phyloP scores from a whole-genome alignment of 23 tunicate species.

The Trididemnum nubilum region DNA sequence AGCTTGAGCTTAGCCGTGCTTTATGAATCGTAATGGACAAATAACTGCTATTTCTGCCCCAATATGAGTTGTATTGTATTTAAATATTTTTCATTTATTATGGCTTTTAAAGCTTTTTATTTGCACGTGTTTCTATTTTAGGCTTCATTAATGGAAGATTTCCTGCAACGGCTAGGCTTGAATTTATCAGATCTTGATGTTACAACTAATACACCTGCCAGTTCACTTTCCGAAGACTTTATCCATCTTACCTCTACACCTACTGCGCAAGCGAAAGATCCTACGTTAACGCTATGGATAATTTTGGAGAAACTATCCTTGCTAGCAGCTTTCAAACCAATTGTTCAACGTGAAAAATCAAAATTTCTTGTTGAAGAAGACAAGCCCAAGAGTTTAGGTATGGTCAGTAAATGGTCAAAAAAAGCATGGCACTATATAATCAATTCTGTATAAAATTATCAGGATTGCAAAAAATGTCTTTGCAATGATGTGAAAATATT shows the following conservation, averaged over 20 bases:
- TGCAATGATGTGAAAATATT: too few species aligned
- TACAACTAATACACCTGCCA: conserved; percentile 11
- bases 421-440: too few species aligned
- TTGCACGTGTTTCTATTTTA: too few species aligned
- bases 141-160: conserved; percentile 61
- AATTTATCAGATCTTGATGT: conserved; percentile 42
- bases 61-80: too few species aligned
- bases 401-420: too few species aligned
- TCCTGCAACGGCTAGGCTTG: conserved; percentile 64
- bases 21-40: too few species aligned
- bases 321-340: background rate
- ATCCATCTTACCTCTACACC: conserved; percentile 32
- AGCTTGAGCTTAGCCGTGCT: too few species aligned
- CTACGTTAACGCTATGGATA: conserved; percentile 24
- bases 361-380: conserved; percentile 13
- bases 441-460: too few species aligned
- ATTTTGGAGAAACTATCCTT: conserved; percentile 32
- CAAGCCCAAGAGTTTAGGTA: conserved; percentile 25
- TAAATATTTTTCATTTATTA: too few species aligned
- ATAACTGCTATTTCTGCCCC: too few species aligned
- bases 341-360: background rate
- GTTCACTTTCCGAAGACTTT: conserved; percentile 32
- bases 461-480: too few species aligned
- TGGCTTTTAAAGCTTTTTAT: too few species aligned
- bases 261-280: conserved; percentile 18